phyloP scores from a whole-genome alignment of 2,113 vertebrate species.

The Saimiri boliviensis region DNA sequence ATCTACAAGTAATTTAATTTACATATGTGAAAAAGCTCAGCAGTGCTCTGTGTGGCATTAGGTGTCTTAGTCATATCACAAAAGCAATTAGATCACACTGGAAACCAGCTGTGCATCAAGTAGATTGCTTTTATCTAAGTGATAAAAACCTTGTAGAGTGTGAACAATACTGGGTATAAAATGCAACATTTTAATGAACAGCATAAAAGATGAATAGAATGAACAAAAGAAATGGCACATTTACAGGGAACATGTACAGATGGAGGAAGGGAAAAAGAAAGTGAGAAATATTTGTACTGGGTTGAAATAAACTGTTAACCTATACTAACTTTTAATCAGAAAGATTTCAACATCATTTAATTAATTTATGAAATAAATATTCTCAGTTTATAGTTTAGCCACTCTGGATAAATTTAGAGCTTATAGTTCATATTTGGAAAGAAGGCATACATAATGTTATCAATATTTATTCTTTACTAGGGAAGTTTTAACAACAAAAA shows the following conservation, averaged over 20 bases:
- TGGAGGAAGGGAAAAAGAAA: slow-evolving; percentile 20
- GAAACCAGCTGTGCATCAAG: slow-evolving; percentile 80
- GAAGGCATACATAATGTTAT: background rate
- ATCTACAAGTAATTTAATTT: slow-evolving; percentile 74
- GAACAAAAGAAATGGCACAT: slow-evolving; percentile 70
- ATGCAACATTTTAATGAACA: slow-evolving; percentile 78
- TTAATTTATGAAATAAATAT: slow-evolving; percentile 6
- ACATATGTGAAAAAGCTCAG: slow-evolving; percentile 58
- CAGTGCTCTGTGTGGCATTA: slow-evolving; percentile 54
- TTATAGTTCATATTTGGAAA: background rate
- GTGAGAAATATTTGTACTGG: background rate
- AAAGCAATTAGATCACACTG: slow-evolving; percentile 76
- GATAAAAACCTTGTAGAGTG: slow-evolving; percentile 83
- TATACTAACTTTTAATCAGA: slow-evolving; percentile 11
- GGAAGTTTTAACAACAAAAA: background rate
- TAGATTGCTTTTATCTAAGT: slow-evolving; percentile 81
- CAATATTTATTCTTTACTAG: background rate
- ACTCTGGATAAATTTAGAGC: background rate
- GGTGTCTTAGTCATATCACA: slow-evolving; percentile 73
- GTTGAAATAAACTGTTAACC: background rate
- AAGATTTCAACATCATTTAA: slow-evolving; percentile 6
- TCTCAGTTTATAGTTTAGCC: background rate
- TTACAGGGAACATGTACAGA: background rate
- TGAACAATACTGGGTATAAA: slow-evolving; percentile 80
- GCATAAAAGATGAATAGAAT: slow-evolving; percentile 77